Evolutionary conservation across 1,140 invertebrate species (phyloP).

Genomic region (Drosophila nannoptera): DNA sequence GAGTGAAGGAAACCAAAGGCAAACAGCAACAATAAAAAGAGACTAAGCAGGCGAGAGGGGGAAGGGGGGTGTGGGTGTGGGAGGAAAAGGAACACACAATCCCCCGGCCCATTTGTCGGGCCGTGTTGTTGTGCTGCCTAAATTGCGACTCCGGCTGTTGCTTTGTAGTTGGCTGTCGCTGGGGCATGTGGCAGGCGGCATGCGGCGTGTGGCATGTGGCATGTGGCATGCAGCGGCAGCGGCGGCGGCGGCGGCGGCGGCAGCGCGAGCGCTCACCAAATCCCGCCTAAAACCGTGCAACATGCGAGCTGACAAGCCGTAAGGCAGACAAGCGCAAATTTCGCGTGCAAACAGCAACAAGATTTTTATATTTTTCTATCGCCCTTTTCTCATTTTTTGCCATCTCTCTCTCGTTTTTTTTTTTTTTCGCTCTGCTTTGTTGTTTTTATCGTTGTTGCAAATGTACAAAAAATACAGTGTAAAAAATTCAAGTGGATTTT

Average conservation of each 20-base stretch:
- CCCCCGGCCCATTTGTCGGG: slow-evolving; percentile 24
- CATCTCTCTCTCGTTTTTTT: not conserved
- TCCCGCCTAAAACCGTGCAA: slow-evolving; percentile 76
- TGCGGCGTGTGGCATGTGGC: slow-evolving; percentile 9
- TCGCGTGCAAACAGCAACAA: slow-evolving; percentile 70
- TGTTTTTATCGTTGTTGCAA: slow-evolving; percentile 39
- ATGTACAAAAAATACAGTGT: slow-evolving; percentile 76
- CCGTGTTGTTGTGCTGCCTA: slow-evolving; percentile 30
- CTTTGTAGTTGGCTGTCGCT: slow-evolving; percentile 58
- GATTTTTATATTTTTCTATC: slow-evolving; percentile 31
- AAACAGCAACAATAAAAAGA: slow-evolving; percentile 25
- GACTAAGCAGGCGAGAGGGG: not conserved
- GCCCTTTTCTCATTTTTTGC: not conserved
- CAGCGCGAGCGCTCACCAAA: slow-evolving; percentile 57
- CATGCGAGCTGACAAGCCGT: slow-evolving; percentile 77
- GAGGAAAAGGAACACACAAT: slow-evolving; percentile 23
- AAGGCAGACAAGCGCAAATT: slow-evolving; percentile 77
- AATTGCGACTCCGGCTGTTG: slow-evolving; percentile 66
- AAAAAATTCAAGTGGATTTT: slow-evolving; percentile 78
- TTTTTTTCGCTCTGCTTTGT: slow-evolving; percentile 1
- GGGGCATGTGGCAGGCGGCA: slow-evolving; percentile 17
- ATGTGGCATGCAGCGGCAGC: slow-evolving; percentile 19
- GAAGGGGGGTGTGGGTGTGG: not conserved
- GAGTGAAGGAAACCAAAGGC: slow-evolving; percentile 32
- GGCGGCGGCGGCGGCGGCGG: not conserved